phyloP scores from a whole-genome alignment of 1,140 invertebrate species.

The Hyles vespertilio region DNA sequence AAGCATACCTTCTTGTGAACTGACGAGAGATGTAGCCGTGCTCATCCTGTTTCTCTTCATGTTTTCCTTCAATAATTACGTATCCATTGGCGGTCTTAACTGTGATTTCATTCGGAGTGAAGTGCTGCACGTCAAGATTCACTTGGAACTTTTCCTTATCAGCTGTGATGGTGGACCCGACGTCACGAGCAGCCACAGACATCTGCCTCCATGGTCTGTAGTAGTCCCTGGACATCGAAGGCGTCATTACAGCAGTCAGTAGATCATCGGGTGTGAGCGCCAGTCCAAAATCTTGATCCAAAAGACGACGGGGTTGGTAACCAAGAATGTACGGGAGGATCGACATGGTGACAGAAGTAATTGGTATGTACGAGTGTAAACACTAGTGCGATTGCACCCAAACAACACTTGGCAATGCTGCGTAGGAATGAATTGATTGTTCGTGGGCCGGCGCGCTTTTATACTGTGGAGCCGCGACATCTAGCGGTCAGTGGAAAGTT shows the following conservation, averaged over 20 bases:
- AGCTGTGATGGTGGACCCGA: constrained; percentile 82
- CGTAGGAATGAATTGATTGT: constrained; percentile 18
- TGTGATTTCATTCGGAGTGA: constrained; percentile 87
- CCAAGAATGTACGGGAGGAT: constrained; percentile 66
- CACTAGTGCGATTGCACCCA: neutral
- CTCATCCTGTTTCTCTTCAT: constrained; percentile 85
- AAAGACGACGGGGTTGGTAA: constrained; percentile 79
- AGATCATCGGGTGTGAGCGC: constrained; percentile 84
- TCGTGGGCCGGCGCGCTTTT: constrained; percentile 26
- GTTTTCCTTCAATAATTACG: constrained; percentile 83
- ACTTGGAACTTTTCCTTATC: constrained; percentile 79
- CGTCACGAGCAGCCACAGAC: constrained; percentile 78
- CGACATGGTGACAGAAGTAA: constrained; percentile 39
- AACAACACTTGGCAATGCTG: neutral
- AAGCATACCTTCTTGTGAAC: constrained; percentile 81
- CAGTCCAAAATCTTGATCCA: constrained; percentile 86
- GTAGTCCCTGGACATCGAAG: constrained; percentile 73
- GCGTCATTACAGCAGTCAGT: constrained; percentile 74
- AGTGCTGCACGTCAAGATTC: constrained; percentile 89
- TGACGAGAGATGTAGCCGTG: constrained; percentile 85
- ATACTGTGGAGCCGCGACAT: constrained; percentile 13
- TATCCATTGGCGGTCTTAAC: constrained; percentile 86
- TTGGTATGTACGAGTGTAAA: neutral
- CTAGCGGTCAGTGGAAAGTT: too few relatives aligned
- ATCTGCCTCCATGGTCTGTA: constrained; percentile 81